These are phyloP conservation scores for Sciurus carolinensis DNA, from an alignment of 2,797 vertebrate genomes.

Conservation along the genomic window DNA sequence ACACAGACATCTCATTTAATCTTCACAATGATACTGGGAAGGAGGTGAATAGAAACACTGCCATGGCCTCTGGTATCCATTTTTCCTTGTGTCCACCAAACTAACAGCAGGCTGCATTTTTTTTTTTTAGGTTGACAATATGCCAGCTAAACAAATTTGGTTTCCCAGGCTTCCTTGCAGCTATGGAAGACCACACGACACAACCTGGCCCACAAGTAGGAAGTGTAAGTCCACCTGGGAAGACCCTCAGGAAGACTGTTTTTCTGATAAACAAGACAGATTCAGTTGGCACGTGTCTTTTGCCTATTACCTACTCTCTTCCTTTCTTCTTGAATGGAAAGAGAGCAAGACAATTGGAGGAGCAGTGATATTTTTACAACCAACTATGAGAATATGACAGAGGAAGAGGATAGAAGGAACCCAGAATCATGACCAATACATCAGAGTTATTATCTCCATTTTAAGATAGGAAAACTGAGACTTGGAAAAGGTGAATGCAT, in stretches of 20 bases:
- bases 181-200: rapidly evolving
- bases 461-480: neutral
- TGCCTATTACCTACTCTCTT: neutral
- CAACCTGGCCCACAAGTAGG: neutral
- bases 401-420: neutral
- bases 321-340: neutral
- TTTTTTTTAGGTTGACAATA: neutral
- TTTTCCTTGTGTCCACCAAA: neutral
- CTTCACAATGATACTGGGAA: neutral
- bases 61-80: neutral
- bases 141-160: neutral
- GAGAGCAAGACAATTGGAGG: neutral
- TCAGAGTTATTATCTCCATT: neutral
- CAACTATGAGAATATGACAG: neutral
- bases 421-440: neutral
- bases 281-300: neutral
- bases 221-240: neutral
- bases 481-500: neutral
- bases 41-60: neutral
- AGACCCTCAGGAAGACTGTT: neutral
- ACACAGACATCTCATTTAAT: neutral
- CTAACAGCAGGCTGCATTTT: neutral
- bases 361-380: neutral
- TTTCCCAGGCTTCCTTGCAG: neutral
- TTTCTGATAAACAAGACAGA: neutral